A percentile compares a stretch with the other conserved stretches of the same genome.
phyloP scores from a whole-genome alignment of 2,888 invertebrate genomes.

The Lepeophtheirus nordmannii region DNA sequence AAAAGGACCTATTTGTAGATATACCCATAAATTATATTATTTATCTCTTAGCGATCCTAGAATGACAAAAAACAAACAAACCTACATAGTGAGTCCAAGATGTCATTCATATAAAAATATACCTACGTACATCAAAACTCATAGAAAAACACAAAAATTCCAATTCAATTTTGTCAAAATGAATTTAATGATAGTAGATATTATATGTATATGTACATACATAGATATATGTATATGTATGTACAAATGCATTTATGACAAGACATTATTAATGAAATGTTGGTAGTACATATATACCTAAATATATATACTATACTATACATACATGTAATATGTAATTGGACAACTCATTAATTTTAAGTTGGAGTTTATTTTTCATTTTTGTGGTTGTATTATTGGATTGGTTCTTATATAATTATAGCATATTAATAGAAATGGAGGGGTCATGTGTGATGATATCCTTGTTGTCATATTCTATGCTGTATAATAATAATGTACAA shows the following conservation, averaged over 20 bases:
- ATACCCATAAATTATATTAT: too few species aligned
- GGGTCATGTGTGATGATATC: background rate
- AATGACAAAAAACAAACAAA: too few species aligned
- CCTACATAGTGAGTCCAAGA: too few species aligned
- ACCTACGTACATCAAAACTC: too few species aligned
- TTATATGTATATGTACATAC: background rate
- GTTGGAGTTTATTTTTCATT: background rate
- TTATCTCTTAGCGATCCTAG: too few species aligned
- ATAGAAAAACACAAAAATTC: background rate
- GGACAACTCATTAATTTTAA: constrained; percentile 2
- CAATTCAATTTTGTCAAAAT: constrained; percentile 5
- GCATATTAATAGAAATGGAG: too few species aligned
- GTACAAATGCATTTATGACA: background rate
- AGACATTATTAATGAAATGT: constrained; percentile 6
- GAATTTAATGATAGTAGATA: background rate
- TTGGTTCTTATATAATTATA: background rate
- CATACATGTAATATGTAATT: background rate
- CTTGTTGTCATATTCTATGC: background rate
- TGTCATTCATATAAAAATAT: too few species aligned
- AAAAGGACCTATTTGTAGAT: too few species aligned
- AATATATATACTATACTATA: background rate
- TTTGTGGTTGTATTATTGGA: background rate
- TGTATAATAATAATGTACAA: too few species aligned
- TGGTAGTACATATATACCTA: background rate
- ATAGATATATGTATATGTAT: background rate